phyloP scores from a whole-genome alignment of 2,888 invertebrate genomes.

The Tanytarsus gracilentus region DNA sequence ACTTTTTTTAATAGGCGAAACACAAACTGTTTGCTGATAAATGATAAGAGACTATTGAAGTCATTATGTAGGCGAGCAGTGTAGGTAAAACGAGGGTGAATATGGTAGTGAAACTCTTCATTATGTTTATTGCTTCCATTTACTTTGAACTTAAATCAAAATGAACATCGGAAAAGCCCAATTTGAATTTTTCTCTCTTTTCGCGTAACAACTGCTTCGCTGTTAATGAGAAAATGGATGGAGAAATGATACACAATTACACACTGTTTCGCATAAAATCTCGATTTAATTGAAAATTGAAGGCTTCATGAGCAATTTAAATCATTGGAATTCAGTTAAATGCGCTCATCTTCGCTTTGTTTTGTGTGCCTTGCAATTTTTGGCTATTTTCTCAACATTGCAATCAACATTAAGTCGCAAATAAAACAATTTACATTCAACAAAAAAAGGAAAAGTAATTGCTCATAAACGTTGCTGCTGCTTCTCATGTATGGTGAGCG shows the following conservation, averaged over 20 bases:
- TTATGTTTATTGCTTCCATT: constrained; percentile 24
- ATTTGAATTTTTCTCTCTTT: no score
- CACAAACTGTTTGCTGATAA: constrained; percentile 26
- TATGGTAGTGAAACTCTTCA: not conserved
- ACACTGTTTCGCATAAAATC: constrained; percentile 3
- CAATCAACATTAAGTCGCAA: not conserved
- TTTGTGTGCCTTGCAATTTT: constrained; percentile 2
- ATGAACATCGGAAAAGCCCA: constrained; percentile 15
- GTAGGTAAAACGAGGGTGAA: not conserved
- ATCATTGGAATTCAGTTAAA: not conserved
- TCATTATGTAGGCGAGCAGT: constrained; percentile 10
- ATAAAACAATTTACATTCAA: not conserved
- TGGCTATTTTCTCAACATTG: not conserved
- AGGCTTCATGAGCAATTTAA: not conserved
- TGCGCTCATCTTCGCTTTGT: not conserved
- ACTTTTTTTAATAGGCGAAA: not conserved
- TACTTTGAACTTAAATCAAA: constrained; percentile 14
- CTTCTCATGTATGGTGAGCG: no score
- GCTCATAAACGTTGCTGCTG: not conserved
- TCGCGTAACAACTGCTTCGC: no score
- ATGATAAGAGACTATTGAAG: constrained; percentile 17
- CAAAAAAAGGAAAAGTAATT: not conserved
- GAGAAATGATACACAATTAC: not conserved
- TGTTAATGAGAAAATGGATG: not conserved
- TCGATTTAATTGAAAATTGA: constrained; percentile 26